Evolutionary conservation across 2,888 invertebrate genomes (phyloP), one percentile per base, ranked within the genome.

Genomic region (Auanema freiburgensis): DNA sequence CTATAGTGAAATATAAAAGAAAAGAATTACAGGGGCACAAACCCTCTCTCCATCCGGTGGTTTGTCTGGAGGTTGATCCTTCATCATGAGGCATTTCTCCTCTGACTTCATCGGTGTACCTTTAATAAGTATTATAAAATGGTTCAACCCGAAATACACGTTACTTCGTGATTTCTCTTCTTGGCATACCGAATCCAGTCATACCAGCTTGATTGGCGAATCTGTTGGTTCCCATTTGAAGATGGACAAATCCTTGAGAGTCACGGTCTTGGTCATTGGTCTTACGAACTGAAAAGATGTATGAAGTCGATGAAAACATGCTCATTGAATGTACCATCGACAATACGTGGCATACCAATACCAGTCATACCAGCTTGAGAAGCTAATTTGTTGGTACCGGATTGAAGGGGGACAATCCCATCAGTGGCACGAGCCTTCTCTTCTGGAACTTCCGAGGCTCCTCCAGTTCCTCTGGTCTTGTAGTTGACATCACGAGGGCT

Each of bases 281-380:
- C 63, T 80, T 74, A 54, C 82, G 74, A 51, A 82, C 80, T 80
- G 61, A 59, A 79, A 52, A 43, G 41, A 11, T 25, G 16, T 33
- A 24, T 24, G 42, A 49, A 42, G 49, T 1, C 21, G 21, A 50
- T 11, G n/a, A n/a, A n/a, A n/a, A n/a, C n/a, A n/a, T n/a, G n/a
- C n/a, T n/a, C n/a, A 21, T 18, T 8, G 83, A 70, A 65, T 65
- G 43, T 16, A 80, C 80, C 81, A 70, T 82, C 81, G 67, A 87
- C 87, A 78, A 87, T 87, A 59, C 87, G 79, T 24, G 85, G 84
- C 76, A 86, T 85, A 46, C 87, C 87, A 74, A 87, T 87, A 18
- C 87, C 86, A 52, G 86, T 86, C 86, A 87, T 87, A 63, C 87
- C 86, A 33, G 84, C 79, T 77, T 87, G 87, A 33, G 85, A 85